Evolutionary conservation across 2,113 vertebrate species (phyloP), one percentile per base, ranked within the genome.

Genomic region (Daphoenositta chrysoptera): DNA sequence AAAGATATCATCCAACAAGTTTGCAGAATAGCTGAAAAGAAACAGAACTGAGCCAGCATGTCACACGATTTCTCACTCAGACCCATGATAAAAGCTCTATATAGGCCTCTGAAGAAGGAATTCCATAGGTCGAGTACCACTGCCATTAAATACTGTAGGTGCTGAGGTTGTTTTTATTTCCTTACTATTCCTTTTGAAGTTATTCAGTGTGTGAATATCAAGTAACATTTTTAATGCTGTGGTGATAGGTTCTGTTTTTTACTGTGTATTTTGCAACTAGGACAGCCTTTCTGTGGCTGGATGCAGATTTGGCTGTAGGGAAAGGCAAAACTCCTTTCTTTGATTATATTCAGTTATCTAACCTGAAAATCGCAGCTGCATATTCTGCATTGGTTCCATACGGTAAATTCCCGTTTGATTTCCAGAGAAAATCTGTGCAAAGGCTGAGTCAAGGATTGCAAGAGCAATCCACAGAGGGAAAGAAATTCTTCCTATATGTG

Each of bases 71-170:
- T 94, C 87, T 91, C 89, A 95, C 90, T 96, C 87, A 85, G 76
- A 91, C 63, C 79, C 68, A 61, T 72, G 93, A 94, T 96, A 93
- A 96, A 91, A 96, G 93, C 84, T 93, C 58, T 88, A 7, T 91
- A 77, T 31, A 40, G 93, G 50, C 82, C 90, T 93, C 87, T 89
- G 85, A 93, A 94, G 80, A 93, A 71, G 2, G 31, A 92, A 96
- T 92, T 92, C 90, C 37, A 50, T 89, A 92, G 90, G 69, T 94
- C 31, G 45, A 87, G n/a, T 87, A 82, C 65, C 48, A 61, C 31
- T 92, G 56, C 83, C 45, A 61, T 93, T 92, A 94, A 81, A 96
- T 90, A 64, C 42, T 89, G 23, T 93, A 90, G 88, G 90, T 96
- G 69, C 76, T 86, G 71, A 72, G 77, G 69, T 87, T 91, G 70